Percentiles rank a stretch among this genome's conserved stretches.
These are phyloP conservation scores for Apis mellifera DNA, from an alignment of 1,140 invertebrate genomes.

Conservation along the genomic window Amel_HAv3.1 CM009942.2:4914501-4915000, in stretches of 20 bases:
- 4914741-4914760: not conserved
- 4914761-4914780: not conserved
- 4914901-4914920: not conserved
- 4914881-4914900: not conserved
- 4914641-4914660: too few species aligned
- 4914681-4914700: too few species aligned
- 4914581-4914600: too few species aligned
- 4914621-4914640: too few species aligned
- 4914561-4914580: too few species aligned
- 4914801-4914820: not conserved
- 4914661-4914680: too few species aligned
- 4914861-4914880: not conserved
- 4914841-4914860: not conserved
- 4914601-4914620: too few species aligned
- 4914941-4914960: not conserved
- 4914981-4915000: not conserved
- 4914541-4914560: too few species aligned
- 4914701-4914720: too few species aligned
- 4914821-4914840: not conserved
- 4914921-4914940: not conserved
- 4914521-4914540: too few species aligned
- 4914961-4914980: not conserved
- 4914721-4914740: slow-evolving; percentile 1
- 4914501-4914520: too few species aligned
- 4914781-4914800: not conserved